Conservation (phyloP, 1,140 invertebrate genomes). For the Metopolophium dirhodum region DNA sequence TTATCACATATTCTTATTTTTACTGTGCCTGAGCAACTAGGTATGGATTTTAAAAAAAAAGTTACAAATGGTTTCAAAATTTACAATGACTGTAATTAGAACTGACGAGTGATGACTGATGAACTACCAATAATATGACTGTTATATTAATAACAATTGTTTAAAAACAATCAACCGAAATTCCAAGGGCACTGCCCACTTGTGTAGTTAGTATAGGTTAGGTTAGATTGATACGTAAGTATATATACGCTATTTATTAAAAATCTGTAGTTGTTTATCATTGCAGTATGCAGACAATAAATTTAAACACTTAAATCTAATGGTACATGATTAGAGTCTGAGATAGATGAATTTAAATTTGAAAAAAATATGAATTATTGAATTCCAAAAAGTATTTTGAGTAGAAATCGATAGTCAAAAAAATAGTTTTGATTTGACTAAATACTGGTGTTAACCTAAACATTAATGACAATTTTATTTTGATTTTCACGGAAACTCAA, state of each 20-base stretch:
- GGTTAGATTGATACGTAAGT: neutral
- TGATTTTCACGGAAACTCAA: neutral
- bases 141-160: neutral
- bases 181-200: neutral
- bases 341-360: neutral
- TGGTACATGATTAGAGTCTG: neutral
- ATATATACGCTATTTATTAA: neutral
- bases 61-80: neutral
- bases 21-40: neutral
- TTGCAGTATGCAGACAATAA: neutral
- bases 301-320: neutral
- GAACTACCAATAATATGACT: neutral
- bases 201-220: neutral
- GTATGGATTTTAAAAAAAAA: neutral
- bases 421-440: neutral
- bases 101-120: neutral
- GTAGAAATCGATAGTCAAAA: neutral
- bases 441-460: neutral
- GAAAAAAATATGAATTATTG: neutral
- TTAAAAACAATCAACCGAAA: conserved; percentile 5
- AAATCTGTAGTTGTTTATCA: neutral
- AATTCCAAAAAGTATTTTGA: neutral
- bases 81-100: neutral
- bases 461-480: neutral
- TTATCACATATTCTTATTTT: neutral